A percentile compares a stretch with the other conserved stretches of the same genome.
Conservation (phyloP, 2,113 vertebrate genomes). For the Scophthalmus maximus region DNA sequence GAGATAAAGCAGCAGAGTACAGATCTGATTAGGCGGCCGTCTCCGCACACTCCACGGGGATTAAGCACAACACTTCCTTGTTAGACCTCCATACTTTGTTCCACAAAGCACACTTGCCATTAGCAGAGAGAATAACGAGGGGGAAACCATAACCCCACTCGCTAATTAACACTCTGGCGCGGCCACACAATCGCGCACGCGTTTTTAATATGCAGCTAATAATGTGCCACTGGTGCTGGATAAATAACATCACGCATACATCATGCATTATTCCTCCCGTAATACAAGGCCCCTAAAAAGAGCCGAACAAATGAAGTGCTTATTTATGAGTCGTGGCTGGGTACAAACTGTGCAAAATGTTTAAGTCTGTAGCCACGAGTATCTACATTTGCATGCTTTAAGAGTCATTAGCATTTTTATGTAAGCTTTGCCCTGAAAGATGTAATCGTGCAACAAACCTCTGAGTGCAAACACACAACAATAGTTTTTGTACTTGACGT, state of each 20-base stretch:
- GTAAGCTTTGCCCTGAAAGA: conserved; percentile 46
- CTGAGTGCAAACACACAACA: conserved; percentile 5
- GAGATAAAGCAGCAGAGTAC: conserved; percentile 66
- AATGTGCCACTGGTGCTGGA: conserved; percentile 51
- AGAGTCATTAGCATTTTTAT: conserved; percentile 66
- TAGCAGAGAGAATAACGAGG: conserved; percentile 48
- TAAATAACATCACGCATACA: conserved; percentile 59
- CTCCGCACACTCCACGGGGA: conserved; percentile 64
- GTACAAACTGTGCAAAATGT: conserved; percentile 54
- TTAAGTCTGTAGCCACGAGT: conserved; percentile 38
- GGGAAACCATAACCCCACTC: conserved; percentile 35
- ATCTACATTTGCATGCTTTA: conserved; percentile 51
- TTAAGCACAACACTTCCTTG: conserved; percentile 67
- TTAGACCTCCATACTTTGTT: conserved; percentile 66
- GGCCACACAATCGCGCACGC: conserved; percentile 47
- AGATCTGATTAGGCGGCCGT: conserved; percentile 72
- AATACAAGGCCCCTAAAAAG: conserved; percentile 40
- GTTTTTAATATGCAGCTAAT: conserved; percentile 56
- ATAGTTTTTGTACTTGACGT: no score
- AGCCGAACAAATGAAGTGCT: conserved; percentile 58
- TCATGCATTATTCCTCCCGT: conserved; percentile 52
- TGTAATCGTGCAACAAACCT: conserved; percentile 35
- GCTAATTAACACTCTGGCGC: conserved; percentile 54
- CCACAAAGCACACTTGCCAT: conserved; percentile 44
- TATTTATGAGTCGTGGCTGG: conserved; percentile 26